Conservation (phyloP, 2,888 invertebrate genomes). For the Drosophila kokeensis region DNA sequence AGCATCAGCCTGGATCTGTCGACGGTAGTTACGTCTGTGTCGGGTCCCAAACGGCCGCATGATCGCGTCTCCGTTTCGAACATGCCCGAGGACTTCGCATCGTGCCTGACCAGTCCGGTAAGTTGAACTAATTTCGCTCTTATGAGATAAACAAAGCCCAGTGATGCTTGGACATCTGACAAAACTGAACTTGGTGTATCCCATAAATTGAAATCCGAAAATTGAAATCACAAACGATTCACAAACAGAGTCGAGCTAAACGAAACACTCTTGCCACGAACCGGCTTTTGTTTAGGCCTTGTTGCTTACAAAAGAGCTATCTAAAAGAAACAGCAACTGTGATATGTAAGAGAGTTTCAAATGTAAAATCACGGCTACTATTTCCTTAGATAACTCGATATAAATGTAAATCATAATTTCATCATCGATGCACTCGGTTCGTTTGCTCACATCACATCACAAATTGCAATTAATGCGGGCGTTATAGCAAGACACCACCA, state of each 20-base stretch:
- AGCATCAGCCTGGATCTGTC: constrained; percentile 90
- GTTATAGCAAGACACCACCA: constrained; percentile 35
- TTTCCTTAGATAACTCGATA: constrained; percentile 85
- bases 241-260: not conserved
- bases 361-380: constrained; percentile 85
- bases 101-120: constrained; percentile 95
- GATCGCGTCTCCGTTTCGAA: constrained; percentile 95
- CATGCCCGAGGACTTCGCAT: constrained; percentile 95
- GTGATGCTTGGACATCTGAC: constrained; percentile 82
- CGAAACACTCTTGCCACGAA: not conserved
- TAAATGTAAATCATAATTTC: constrained; percentile 61
- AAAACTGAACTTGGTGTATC: constrained; percentile 85
- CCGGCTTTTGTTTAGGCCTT: constrained; percentile 23
- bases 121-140: constrained; percentile 84
- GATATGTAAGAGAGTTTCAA: constrained; percentile 77
- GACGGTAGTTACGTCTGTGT: constrained; percentile 96
- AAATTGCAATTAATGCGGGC: not conserved
- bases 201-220: constrained; percentile 82
- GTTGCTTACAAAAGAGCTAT: constrained; percentile 85
- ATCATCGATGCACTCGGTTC: not conserved
- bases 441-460: not conserved
- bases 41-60: constrained; percentile 98
- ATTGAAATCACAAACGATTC: constrained; percentile 8
- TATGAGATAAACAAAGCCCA: constrained; percentile 86
- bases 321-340: constrained; percentile 86